Evolutionary conservation across 2,888 invertebrate species (phyloP).

Genomic region (Ormia ochracea): DNA sequence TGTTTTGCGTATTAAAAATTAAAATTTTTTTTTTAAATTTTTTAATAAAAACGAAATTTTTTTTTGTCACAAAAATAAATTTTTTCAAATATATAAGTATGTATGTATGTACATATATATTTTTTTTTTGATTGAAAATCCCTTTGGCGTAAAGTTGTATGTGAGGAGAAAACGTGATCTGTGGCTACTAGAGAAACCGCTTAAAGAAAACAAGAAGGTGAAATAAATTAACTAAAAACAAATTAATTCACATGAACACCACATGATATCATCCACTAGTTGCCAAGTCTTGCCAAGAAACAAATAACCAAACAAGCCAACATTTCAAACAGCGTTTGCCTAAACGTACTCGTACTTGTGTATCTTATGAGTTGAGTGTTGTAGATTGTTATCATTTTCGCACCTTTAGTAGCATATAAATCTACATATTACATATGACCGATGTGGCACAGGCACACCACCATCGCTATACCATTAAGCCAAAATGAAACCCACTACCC

Average conservation of each 20-base stretch:
- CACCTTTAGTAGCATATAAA: conserved; percentile 64
- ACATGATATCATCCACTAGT: conserved; percentile 43
- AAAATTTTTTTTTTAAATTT: too few relatives aligned
- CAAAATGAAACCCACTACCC: neutral
- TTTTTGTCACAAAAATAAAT: too few relatives aligned
- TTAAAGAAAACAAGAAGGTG: neutral
- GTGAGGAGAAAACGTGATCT: neutral
- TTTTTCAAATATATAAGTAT: too few relatives aligned
- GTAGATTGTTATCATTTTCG: conserved; percentile 64
- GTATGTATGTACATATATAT: too few relatives aligned
- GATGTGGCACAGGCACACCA: conserved; percentile 49
- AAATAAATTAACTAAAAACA: conserved; percentile 62
- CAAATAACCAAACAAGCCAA: conserved; percentile 32
- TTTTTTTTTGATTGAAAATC: too few relatives aligned
- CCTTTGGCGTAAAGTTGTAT: too few relatives aligned
- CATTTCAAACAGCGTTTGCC: conserved; percentile 32
- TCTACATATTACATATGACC: conserved; percentile 63
- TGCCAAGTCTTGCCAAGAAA: conserved; percentile 18
- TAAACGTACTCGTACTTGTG: conserved; percentile 40
- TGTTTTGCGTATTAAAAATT: too few relatives aligned
- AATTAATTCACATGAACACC: conserved; percentile 60
- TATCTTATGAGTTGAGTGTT: conserved; percentile 58
- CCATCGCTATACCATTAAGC: neutral
- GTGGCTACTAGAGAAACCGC: neutral
- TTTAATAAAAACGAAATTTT: too few relatives aligned